A percentile compares a stretch with the other conserved stretches of the same genome.
phyloP scores from a whole-genome alignment of 2,888 invertebrate genomes.

The Serripes groenlandicus region DNA sequence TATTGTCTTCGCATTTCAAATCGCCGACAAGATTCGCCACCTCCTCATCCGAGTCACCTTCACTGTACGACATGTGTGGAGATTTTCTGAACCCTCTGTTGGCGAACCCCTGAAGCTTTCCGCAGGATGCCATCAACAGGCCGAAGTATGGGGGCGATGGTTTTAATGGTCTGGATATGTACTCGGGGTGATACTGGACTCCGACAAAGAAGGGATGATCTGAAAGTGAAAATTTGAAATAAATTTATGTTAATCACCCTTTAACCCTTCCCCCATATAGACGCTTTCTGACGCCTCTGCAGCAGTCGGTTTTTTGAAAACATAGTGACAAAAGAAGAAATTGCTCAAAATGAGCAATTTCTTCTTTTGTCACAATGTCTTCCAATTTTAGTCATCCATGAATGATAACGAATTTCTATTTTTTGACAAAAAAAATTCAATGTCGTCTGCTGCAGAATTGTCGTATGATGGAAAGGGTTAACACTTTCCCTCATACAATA shows the following conservation, averaged over 20 bases:
- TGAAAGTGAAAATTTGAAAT: conserved; percentile 53
- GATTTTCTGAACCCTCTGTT: conserved; percentile 82
- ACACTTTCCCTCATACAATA: too few species aligned
- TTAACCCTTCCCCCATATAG: too few species aligned
- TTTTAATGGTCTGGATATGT: conserved; percentile 91
- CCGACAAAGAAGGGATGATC: conserved; percentile 97
- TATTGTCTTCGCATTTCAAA: conserved; percentile 11
- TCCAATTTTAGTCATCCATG: too few species aligned
- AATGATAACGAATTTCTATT: too few species aligned
- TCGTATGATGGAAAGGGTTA: too few species aligned
- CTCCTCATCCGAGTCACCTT: conserved; percentile 75
- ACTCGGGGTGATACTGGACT: conserved; percentile 99
- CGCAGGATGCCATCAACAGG: conserved; percentile 95
- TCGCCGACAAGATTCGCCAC: conserved; percentile 38
- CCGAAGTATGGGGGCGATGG: conserved; percentile 99
- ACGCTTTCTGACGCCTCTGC: too few species aligned
- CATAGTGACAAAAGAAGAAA: background rate
- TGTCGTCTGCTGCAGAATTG: too few species aligned
- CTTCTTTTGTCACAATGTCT: too few species aligned
- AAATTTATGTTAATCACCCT: background rate
- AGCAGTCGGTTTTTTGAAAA: background rate
- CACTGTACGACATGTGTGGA: conserved; percentile 81
- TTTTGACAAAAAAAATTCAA: too few species aligned
- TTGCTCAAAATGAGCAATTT: background rate
- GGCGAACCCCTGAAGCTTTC: conserved; percentile 90